Percentiles rank a stretch among this genome's conserved stretches.
These are phyloP conservation scores for Glaucopsyche alexis DNA, from an alignment of 2,888 invertebrate genomes.

Conservation along the genomic window DNA sequence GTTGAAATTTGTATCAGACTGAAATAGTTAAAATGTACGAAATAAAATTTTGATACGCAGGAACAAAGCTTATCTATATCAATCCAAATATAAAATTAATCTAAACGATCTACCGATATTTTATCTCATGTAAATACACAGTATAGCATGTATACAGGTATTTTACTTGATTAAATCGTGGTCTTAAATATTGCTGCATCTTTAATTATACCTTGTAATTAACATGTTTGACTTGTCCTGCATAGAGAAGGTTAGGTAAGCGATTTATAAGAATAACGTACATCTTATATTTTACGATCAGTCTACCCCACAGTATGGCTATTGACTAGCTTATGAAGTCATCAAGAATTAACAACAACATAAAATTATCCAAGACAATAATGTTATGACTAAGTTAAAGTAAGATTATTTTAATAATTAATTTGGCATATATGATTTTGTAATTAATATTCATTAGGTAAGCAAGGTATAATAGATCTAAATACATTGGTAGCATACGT, in stretches of 20 bases:
- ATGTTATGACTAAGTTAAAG: not conserved
- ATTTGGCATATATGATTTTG: too few relatives aligned
- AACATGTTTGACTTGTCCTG: constrained; percentile 27
- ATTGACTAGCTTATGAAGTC: constrained; percentile 46
- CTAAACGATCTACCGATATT: not conserved
- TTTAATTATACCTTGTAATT: constrained; percentile 25
- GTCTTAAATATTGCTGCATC: constrained; percentile 15
- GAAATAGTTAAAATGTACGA: too few relatives aligned
- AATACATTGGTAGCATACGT: too few relatives aligned
- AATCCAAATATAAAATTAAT: too few relatives aligned
- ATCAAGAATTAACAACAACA: not conserved
- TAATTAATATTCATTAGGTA: too few relatives aligned
- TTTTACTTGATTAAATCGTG: not conserved
- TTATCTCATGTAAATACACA: not conserved
- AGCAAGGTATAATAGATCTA: too few relatives aligned
- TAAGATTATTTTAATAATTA: not conserved
- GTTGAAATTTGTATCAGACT: too few relatives aligned
- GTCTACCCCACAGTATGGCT: constrained; percentile 39
- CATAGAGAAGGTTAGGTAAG: constrained; percentile 22
- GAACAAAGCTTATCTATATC: too few relatives aligned
- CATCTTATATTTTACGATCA: constrained; percentile 27
- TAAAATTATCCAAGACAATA: not conserved
- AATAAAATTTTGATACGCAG: too few relatives aligned
- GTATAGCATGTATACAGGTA: not conserved
- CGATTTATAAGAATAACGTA: not conserved